Evolutionary conservation across 2,888 invertebrate genomes (phyloP).

Genomic region (Leptopterna dolabrata): DNA sequence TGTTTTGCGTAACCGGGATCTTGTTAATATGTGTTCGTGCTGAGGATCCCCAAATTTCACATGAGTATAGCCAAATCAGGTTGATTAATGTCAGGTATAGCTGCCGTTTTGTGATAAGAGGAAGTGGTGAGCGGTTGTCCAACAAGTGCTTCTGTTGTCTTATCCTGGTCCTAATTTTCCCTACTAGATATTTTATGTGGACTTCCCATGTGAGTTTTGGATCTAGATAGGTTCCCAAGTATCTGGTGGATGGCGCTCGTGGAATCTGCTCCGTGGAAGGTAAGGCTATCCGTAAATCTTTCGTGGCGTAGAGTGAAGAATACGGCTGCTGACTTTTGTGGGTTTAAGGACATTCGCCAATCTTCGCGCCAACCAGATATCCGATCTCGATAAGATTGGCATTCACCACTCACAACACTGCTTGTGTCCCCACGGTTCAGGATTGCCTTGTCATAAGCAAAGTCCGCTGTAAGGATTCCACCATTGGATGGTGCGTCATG

Average conservation of each 20-base stretch:
- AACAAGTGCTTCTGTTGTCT: not conserved
- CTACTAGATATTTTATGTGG: not conserved
- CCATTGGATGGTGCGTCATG: not conserved
- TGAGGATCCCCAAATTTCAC: too few species aligned
- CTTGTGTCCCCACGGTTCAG: not conserved
- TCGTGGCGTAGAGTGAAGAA: not conserved
- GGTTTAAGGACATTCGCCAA: conserved; percentile 13
- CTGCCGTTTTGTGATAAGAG: not conserved
- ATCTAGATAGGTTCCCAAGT: not conserved
- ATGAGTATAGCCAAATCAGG: too few species aligned
- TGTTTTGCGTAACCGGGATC: too few species aligned
- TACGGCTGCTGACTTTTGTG: too few species aligned
- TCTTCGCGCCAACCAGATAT: not conserved
- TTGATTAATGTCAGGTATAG: not conserved
- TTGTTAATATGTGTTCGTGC: too few species aligned
- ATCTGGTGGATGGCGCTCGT: not conserved
- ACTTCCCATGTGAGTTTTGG: not conserved
- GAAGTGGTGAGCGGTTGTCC: not conserved
- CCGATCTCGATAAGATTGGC: not conserved
- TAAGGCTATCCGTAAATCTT: not conserved
- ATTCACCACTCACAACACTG: not conserved
- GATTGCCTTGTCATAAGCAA: conserved; percentile 3
- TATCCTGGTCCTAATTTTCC: not conserved
- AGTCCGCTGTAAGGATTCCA: conserved; percentile 5
- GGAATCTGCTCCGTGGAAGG: not conserved